These are phyloP conservation scores for Oriolus oriolus DNA, from an alignment of 2,113 vertebrate species.

Conservation along the genomic window DNA sequence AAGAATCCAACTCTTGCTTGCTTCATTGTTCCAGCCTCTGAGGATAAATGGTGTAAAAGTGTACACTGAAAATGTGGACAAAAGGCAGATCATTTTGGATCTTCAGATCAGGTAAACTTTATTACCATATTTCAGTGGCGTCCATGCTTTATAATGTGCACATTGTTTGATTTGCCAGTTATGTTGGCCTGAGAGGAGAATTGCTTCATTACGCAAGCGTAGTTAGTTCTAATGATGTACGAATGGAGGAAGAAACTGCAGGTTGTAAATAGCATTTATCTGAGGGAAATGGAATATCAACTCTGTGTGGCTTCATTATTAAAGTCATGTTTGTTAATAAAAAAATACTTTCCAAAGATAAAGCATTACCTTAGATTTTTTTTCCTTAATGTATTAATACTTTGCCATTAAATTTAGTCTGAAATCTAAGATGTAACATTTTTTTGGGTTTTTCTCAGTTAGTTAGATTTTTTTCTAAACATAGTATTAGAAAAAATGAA, in stretches of 20 bases:
- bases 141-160: background rate
- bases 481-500: background rate
- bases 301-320: background rate
- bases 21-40: constrained; percentile 79
- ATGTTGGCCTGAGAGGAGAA: background rate
- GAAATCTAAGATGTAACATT: background rate
- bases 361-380: background rate
- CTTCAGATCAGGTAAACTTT: constrained; percentile 90
- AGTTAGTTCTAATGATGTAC: background rate
- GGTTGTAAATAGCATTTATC: background rate
- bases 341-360: background rate
- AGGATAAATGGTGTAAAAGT: constrained; percentile 95
- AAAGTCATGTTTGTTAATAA: background rate
- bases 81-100: constrained; percentile 96
- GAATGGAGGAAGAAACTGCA: background rate
- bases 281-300: background rate
- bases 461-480: background rate
- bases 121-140: background rate
- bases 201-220: background rate
- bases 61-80: constrained; percentile 97
- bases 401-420: background rate
- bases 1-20: background rate
- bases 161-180: background rate
- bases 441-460: background rate
- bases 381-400: background rate